Conservation (phyloP, 2,888 invertebrate species). For the Pachydiplax longipennis region DNA sequence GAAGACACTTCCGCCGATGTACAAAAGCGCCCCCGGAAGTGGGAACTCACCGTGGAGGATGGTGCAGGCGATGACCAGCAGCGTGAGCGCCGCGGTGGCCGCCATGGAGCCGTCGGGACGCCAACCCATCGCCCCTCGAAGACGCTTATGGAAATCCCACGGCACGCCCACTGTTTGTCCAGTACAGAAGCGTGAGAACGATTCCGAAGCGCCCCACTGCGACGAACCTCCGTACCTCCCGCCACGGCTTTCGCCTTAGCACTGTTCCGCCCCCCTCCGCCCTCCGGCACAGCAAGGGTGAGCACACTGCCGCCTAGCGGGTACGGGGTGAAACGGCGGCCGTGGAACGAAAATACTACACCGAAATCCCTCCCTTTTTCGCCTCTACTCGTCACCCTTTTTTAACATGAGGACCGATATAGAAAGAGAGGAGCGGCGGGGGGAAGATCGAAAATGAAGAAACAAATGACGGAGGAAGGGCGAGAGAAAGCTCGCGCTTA, state of each 20-base stretch:
- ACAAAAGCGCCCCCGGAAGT: too few relatives aligned
- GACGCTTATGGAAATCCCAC: background rate
- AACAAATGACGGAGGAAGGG: background rate
- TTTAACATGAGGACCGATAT: background rate
- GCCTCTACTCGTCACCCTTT: background rate
- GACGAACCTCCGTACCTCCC: conserved; percentile 1
- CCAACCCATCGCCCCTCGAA: background rate
- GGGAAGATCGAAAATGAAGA: background rate
- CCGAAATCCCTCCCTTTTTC: background rate
- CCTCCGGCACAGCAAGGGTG: conserved; percentile 13
- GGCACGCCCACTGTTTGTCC: background rate
- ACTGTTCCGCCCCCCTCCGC: conserved; percentile 26
- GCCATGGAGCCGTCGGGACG: background rate
- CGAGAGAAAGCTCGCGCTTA: background rate
- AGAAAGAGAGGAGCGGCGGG: background rate
- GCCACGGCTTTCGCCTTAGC: conserved; percentile 11
- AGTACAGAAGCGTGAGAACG: background rate
- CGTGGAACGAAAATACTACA: conserved; percentile 31
- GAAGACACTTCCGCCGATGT: too few relatives aligned
- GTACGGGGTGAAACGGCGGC: conserved; percentile 13
- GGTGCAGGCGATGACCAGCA: background rate
- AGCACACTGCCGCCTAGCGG: conserved; percentile 20
- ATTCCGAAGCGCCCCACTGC: background rate
- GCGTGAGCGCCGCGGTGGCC: background rate
- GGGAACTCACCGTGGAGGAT: conserved; percentile 13